These are phyloP conservation scores for Epinotia ramella DNA, from an alignment of 2,888 invertebrate species.

Conservation along the genomic window DNA sequence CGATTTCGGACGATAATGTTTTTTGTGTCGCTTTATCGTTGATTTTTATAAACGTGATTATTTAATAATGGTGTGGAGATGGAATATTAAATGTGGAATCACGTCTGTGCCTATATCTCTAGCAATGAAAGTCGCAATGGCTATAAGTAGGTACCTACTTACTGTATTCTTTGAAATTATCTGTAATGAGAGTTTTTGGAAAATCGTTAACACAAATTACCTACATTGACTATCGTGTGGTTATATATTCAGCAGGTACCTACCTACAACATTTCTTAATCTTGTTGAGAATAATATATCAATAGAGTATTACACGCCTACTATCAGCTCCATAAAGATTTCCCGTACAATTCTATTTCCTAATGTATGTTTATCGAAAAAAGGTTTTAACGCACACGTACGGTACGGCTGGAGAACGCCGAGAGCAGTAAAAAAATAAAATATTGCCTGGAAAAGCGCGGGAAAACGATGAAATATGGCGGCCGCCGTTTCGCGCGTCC, in stretches of 20 bases:
- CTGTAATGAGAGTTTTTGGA: too few species aligned
- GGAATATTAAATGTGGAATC: conserved; percentile 8
- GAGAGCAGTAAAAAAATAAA: conserved; percentile 59
- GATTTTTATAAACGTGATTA: conserved; percentile 22
- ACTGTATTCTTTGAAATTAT: too few species aligned
- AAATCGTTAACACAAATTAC: too few species aligned
- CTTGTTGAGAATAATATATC: neutral
- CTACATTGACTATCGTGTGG: too few species aligned
- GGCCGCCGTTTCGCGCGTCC: conserved; percentile 62
- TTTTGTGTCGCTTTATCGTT: conserved; percentile 22
- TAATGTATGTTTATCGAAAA: conserved; percentile 44
- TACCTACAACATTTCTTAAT: neutral
- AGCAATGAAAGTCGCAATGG: too few species aligned
- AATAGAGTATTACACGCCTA: neutral
- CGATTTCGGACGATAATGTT: conserved; percentile 17
- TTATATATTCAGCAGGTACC: neutral
- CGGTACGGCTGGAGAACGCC: conserved; percentile 35
- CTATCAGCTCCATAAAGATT: conserved; percentile 22
- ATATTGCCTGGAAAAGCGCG: conserved; percentile 71
- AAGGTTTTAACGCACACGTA: conserved; percentile 38
- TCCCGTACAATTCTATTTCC: conserved; percentile 14
- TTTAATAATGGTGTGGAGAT: conserved; percentile 15
- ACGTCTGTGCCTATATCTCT: neutral
- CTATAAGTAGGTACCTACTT: too few species aligned
- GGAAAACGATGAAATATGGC: conserved; percentile 79